Evolutionary conservation across 2,888 invertebrate genomes (phyloP).

Genomic region (Folsomia manolachei): DNA sequence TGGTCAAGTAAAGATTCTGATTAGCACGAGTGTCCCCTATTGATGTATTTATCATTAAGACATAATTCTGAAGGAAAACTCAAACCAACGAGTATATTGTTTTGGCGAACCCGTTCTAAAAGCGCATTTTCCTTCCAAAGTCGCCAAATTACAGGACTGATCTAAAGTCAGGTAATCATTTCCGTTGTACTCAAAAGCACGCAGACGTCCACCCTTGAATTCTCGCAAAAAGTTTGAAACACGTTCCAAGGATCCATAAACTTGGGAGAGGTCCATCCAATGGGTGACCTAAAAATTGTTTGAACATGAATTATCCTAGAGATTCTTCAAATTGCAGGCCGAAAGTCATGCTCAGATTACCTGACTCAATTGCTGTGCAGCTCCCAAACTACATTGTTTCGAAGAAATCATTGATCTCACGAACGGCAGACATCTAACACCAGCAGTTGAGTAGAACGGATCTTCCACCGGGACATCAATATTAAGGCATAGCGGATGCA

Average conservation of each 20-base stretch:
- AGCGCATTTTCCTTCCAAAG: not conserved
- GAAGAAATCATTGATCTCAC: constrained; percentile 14
- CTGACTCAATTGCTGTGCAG: constrained; percentile 15
- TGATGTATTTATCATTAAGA: too few species aligned
- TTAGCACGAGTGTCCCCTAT: constrained; percentile 25
- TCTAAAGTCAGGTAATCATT: not conserved
- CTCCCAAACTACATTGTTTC: constrained; percentile 1
- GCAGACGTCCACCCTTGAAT: constrained; percentile 3
- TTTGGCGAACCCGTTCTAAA: not conserved
- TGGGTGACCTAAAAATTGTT: constrained; percentile 4
- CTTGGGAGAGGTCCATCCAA: constrained; percentile 13
- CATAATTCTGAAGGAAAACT: too few species aligned
- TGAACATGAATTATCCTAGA: not conserved
- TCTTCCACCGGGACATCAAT: constrained; percentile 11
- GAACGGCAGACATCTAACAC: not conserved
- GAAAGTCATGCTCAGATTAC: not conserved
- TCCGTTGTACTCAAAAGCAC: not conserved
- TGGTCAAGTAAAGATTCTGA: constrained; percentile 21
- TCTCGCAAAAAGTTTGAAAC: not conserved
- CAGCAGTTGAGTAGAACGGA: constrained; percentile 2
- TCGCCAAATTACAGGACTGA: not conserved
- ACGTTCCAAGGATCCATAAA: constrained; percentile 7
- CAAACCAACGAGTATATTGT: too few species aligned
- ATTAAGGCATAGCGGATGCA: constrained; percentile 9
- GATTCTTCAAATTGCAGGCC: not conserved